phyloP scores from a whole-genome alignment of 2,797 vertebrate species.

The Cossypha dichroa region DNA sequence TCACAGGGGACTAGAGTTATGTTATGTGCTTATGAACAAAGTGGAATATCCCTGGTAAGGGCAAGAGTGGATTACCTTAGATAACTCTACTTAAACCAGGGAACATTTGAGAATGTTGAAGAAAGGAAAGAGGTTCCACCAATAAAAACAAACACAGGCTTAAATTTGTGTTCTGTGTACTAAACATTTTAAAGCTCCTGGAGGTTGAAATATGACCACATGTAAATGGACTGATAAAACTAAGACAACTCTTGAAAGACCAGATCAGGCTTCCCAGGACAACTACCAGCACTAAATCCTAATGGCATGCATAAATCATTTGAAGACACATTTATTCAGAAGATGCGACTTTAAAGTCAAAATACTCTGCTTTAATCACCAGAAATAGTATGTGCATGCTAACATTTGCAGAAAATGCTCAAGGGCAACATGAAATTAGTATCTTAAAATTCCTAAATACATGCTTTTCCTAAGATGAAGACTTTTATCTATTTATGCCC shows the following conservation, averaged over 20 bases:
- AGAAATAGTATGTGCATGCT: constrained; percentile 37
- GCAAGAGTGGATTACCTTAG: constrained; percentile 91
- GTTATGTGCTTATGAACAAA: constrained; percentile 80
- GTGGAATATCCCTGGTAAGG: constrained; percentile 85
- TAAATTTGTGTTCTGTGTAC: constrained; percentile 72
- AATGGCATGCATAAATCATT: constrained; percentile 70
- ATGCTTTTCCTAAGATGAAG: constrained; percentile 66
- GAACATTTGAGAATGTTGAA: constrained; percentile 96
- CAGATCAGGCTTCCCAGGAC: constrained; percentile 53
- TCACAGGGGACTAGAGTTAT: constrained; percentile 80
- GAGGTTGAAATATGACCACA: constrained; percentile 60
- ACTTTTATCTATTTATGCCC: constrained; percentile 63
- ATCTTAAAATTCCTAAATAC: constrained; percentile 63
- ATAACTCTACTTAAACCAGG: constrained; percentile 86
- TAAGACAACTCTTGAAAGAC: constrained; percentile 61
- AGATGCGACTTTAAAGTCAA: constrained; percentile 65
- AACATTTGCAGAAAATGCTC: constrained; percentile 75
- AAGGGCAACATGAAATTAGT: constrained; percentile 53
- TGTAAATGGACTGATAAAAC: constrained; percentile 55
- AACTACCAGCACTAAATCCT: constrained; percentile 57
- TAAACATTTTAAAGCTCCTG: constrained; percentile 70
- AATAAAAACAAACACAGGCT: constrained; percentile 81
- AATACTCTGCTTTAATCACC: constrained; percentile 59
- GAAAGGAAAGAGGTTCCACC: constrained; percentile 85
- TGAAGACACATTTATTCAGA: constrained; percentile 71